Evolutionary conservation across 2,888 invertebrate genomes (phyloP), one percentile per base, ranked within the genome.

Genomic region (Drosophila crucigera): DNA sequence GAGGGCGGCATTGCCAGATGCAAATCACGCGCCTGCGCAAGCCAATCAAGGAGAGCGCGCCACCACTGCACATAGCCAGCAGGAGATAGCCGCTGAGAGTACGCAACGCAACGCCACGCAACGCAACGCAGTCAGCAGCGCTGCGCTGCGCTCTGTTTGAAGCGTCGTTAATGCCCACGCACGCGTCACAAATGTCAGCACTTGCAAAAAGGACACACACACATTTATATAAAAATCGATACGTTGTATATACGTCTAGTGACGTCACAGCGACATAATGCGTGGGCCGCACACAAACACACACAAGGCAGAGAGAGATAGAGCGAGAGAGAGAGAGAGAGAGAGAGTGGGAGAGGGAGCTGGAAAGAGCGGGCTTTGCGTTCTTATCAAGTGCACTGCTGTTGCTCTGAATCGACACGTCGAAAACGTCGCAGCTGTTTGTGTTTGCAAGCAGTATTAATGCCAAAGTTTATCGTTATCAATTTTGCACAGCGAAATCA

Each of bases 1-100:
- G 64, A 50, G 69, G 74, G 67, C 67, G 75, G 81, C 73, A 35
- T 86, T 84, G 84, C 87, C 87, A 85, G 87, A 79, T 78, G 76
- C 58, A 68, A 67, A 68, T 54, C 52, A 73, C 61, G 82, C 90
- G 87, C 84, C 76, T 73, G 88, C 89, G 89, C 75, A 61, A 76
- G 69, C 67, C 61, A 63, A 61, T 55, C 59, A 76, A 76, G 61
- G 59, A 65, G 69, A 81, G 61, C 52, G 30, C 16, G 22, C 47
- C 16, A 47, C 47, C 47, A 28, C 25, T 16, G 10, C 52, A 41
- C 60, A 47, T 16, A 16, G n/a, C 11, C n/a, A 41, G 41, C 41
- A 37, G 37, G 7, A 7, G 16, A 37, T n/a, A 41, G 16, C 5
- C 22, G 22, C 41, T 43, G 41, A 47, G 25, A 47, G 47, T 16